A percentile compares a stretch with the other conserved stretches of the same genome.
Conservation (phyloP, 2,888 invertebrate genomes). For the Cataglyphis cursor region DNA sequence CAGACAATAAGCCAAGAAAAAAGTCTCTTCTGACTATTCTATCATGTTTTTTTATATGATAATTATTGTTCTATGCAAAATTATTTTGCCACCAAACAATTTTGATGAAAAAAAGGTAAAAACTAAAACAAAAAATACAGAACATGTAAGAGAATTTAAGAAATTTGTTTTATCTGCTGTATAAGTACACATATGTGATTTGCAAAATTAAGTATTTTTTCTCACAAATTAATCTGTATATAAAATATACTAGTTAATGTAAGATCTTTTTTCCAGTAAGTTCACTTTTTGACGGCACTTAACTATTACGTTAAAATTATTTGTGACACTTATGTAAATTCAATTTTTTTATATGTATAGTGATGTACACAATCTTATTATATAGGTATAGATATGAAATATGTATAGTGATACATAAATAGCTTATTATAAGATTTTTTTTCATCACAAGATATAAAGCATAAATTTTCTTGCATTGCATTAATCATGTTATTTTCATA, state of each 20-base stretch:
- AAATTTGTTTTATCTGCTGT: background rate
- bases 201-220: background rate
- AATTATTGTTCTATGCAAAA: background rate
- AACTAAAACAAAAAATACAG: background rate
- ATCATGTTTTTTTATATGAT: background rate
- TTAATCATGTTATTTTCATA: constrained; percentile 2
- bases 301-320: background rate
- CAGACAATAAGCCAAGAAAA: background rate
- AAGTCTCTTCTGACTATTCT: background rate
- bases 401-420: background rate
- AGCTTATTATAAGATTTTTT: background rate
- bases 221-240: background rate
- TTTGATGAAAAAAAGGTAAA: background rate
- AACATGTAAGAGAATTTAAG: background rate
- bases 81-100: background rate
- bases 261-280: background rate
- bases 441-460: background rate
- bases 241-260: background rate
- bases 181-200: background rate
- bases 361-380: background rate
- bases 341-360: constrained; percentile 1
- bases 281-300: background rate
- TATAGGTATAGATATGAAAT: background rate
- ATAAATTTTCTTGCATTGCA: background rate
- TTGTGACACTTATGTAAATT: constrained; percentile 7